Conservation (phyloP, 2,797 vertebrate species). For the Ctenopoma multispine region DNA sequence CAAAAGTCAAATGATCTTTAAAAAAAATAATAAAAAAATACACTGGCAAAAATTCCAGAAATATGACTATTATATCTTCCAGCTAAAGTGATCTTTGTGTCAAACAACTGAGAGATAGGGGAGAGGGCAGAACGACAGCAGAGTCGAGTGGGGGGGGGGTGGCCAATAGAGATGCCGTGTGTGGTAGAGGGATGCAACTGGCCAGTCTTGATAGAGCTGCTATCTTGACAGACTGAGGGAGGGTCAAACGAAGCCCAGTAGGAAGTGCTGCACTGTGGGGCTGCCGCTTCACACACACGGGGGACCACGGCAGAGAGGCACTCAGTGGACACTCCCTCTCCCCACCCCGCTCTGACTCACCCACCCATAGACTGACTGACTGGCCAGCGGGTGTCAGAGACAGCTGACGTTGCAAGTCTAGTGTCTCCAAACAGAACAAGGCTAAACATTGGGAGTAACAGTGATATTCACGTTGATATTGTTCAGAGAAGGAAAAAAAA, state of each 20-base stretch:
- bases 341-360: constrained; percentile 41
- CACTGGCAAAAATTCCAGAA: constrained; percentile 83
- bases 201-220: constrained; percentile 67
- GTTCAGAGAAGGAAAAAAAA: constrained; percentile 60
- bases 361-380: constrained; percentile 15
- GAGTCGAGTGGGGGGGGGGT: constrained; percentile 50
- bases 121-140: constrained; percentile 47
- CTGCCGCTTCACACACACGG: constrained; percentile 58
- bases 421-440: constrained; percentile 77
- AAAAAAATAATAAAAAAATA: constrained; percentile 62
- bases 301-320: constrained; percentile 82
- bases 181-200: constrained; percentile 57
- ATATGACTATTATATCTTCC: constrained; percentile 83
- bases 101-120: constrained; percentile 73
- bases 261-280: constrained; percentile 74
- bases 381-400: constrained; percentile 52
- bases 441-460: constrained; percentile 85
- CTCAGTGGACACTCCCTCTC: constrained; percentile 73
- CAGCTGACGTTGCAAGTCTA: constrained; percentile 74
- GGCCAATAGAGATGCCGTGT: constrained; percentile 43
- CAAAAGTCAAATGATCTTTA: constrained; percentile 53
- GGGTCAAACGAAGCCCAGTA: constrained; percentile 65
- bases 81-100: constrained; percentile 86
- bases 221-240: constrained; percentile 56
- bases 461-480: constrained; percentile 85